phyloP scores from a whole-genome alignment of 2,113 vertebrate species.

The Mobula hypostoma region DNA sequence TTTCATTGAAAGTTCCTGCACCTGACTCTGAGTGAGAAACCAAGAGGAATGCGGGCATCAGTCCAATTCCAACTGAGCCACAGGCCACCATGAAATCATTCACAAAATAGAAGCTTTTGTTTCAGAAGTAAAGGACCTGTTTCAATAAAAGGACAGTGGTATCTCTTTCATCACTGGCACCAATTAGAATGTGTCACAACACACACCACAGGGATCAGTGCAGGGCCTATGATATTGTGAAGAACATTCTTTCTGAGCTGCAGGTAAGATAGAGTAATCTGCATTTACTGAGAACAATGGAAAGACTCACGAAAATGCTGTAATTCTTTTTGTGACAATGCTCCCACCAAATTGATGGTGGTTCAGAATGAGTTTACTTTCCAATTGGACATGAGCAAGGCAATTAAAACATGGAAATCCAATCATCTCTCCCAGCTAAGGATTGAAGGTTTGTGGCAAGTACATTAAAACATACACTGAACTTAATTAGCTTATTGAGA shows the following conservation, averaged over 20 bases:
- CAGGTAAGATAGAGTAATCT: neutral
- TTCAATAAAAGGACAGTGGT: neutral
- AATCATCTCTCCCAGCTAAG: neutral
- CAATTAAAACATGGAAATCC: neutral
- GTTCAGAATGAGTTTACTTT: neutral
- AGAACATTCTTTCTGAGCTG: neutral
- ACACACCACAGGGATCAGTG: neutral
- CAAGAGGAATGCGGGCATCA: too few species aligned
- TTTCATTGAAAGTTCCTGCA: neutral
- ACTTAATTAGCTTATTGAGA: too few species aligned
- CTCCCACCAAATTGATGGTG: neutral
- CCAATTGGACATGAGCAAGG: neutral
- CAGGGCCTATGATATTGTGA: neutral
- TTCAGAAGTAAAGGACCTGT: neutral
- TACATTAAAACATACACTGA: too few species aligned
- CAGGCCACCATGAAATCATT: neutral
- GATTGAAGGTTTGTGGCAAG: neutral
- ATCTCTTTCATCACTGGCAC: neutral
- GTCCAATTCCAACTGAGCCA: neutral
- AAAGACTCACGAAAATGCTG: neutral
- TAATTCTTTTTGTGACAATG: neutral
- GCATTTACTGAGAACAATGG: neutral
- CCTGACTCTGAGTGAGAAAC: neutral
- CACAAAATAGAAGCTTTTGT: neutral
- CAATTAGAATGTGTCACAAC: neutral